These are phyloP conservation scores for Acanthochromis polyacanthus DNA, from an alignment of 2,113 vertebrate species.

Conservation along the genomic window DNA sequence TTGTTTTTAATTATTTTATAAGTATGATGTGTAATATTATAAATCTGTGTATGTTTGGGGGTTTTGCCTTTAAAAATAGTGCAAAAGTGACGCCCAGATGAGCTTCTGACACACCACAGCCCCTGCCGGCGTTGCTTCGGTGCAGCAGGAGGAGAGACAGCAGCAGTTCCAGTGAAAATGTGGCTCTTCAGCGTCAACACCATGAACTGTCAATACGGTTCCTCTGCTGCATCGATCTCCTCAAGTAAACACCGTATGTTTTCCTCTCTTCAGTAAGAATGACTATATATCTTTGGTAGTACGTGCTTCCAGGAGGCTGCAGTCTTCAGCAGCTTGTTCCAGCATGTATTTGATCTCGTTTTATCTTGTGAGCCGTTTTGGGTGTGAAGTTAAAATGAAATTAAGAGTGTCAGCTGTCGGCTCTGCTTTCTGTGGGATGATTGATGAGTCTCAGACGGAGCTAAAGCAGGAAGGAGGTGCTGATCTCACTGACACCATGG, in stretches of 20 bases:
- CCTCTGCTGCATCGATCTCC: slow-evolving; percentile 11
- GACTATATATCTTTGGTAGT: neutral
- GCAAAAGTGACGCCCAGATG: neutral
- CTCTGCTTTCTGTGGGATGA: slow-evolving; percentile 20
- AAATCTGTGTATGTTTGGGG: neutral
- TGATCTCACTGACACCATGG: neutral
- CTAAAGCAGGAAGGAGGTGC: slow-evolving; percentile 3
- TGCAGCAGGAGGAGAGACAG: neutral
- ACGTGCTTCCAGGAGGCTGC: neutral
- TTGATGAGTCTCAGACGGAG: slow-evolving; percentile 13
- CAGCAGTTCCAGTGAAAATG: slow-evolving; percentile 11
- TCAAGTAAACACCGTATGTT: neutral
- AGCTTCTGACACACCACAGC: neutral
- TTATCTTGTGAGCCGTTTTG: slow-evolving; percentile 7
- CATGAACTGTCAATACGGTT: slow-evolving; percentile 5
- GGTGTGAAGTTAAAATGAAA: slow-evolving; percentile 12
- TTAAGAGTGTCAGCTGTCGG: slow-evolving; percentile 46
- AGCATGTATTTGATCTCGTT: neutral
- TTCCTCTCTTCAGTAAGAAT: neutral
- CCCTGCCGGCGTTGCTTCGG: neutral
- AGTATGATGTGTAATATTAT: neutral
- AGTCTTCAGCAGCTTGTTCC: neutral
- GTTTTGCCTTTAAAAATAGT: no score
- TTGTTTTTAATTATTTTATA: neutral
- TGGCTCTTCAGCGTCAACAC: slow-evolving; percentile 6